Conservation (phyloP, 92 coral and sea anemone species). For the Porites lobata region DNA sequence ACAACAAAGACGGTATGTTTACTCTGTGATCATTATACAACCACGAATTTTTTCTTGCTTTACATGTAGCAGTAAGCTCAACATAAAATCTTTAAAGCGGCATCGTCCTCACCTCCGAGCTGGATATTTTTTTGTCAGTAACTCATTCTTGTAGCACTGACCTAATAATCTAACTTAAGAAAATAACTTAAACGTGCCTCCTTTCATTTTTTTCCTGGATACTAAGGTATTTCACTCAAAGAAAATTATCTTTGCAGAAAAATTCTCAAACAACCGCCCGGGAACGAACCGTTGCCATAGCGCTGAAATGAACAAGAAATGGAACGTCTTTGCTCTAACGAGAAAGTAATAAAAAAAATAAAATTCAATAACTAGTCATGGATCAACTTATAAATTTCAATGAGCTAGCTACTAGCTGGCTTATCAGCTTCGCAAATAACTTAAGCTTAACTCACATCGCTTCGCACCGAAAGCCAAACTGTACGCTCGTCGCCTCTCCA, state of each 20-base stretch:
- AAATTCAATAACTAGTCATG: background rate
- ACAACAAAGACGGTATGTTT: conserved; percentile 13
- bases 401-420: background rate
- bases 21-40: background rate
- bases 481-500: conserved; percentile 93
- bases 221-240: conserved; percentile 8
- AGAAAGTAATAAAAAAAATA: background rate
- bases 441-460: conserved; percentile 81
- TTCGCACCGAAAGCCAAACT: conserved; percentile 98
- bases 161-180: background rate
- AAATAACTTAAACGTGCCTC: background rate
- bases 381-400: background rate
- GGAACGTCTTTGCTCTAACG: background rate
- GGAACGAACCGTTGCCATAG: background rate
- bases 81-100: background rate
- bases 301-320: background rate
- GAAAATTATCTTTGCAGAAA: background rate
- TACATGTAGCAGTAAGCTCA: background rate
- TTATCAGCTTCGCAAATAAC: background rate
- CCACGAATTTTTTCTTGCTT: too few relatives aligned
- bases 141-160: background rate
- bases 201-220: conserved; percentile 6
- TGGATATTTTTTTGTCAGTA: background rate
- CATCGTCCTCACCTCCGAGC: background rate
- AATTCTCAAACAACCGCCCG: background rate